Percentiles rank a stretch among this genome's conserved stretches.
Conservation (phyloP, 1,140 invertebrate genomes). For the Papilio helenus region DNA sequence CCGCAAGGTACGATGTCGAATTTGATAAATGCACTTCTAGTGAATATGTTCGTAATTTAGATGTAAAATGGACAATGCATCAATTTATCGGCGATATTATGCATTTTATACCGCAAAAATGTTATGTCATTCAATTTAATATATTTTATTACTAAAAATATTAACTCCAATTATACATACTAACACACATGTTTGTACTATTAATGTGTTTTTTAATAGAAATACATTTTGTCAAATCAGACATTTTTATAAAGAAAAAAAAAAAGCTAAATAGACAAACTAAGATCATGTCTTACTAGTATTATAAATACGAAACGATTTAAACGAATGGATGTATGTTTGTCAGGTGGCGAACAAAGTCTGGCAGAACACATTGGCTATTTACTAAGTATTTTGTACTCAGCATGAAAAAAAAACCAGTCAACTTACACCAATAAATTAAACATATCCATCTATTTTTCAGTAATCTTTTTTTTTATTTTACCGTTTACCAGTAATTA, state of each 20-base stretch:
- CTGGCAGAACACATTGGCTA: no score
- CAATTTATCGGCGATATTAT: slow-evolving; percentile 25
- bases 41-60: slow-evolving; percentile 37
- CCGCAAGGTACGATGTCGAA: slow-evolving; percentile 22
- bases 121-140: slow-evolving; percentile 27
- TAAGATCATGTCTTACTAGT: no score
- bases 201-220: no score
- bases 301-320: no score
- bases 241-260: no score
- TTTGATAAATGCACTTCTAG: slow-evolving; percentile 33
- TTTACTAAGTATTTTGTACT: no score
- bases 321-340: no score
- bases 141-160: not conserved
- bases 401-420: no score
- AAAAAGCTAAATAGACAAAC: no score
- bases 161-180: not conserved
- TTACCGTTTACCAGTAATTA: not conserved
- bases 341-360: no score
- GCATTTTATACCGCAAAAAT: slow-evolving; percentile 5
- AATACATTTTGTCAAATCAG: no score
- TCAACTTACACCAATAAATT: not conserved
- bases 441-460: not conserved
- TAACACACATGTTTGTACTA: not conserved
- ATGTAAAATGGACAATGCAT: slow-evolving; percentile 23
- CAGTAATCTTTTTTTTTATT: not conserved